Conservation (phyloP, 2,113 vertebrate species). For the Cephalopholis sonnerati region DNA sequence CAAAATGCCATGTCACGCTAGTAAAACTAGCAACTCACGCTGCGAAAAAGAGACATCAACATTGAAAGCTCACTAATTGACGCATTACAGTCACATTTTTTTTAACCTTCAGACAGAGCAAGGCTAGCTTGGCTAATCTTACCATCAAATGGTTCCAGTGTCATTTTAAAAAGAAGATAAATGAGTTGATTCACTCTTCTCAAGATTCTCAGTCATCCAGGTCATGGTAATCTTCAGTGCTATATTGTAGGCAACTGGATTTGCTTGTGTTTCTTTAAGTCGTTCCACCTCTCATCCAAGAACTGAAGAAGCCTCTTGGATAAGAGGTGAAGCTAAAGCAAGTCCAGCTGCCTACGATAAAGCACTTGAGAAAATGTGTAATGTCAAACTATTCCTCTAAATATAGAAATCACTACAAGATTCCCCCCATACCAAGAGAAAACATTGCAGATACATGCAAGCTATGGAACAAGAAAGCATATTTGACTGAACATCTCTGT, state of each 20-base stretch:
- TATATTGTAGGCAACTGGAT: too few species aligned
- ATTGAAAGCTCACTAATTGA: neutral
- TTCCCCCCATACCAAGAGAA: neutral
- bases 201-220: too few species aligned
- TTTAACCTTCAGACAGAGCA: neutral
- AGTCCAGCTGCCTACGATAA: too few species aligned
- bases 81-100: neutral
- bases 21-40: too few species aligned
- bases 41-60: too few species aligned
- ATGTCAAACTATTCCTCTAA: slow-evolving; percentile 12
- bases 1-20: too few species aligned
- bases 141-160: neutral
- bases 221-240: too few species aligned
- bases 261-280: too few species aligned
- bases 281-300: too few species aligned
- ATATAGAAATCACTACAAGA: neutral
- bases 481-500: slow-evolving; percentile 25
- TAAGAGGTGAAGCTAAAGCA: too few species aligned
- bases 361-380: neutral
- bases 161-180: neutral
- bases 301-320: too few species aligned
- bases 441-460: neutral
- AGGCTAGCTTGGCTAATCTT: neutral
- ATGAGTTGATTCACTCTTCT: neutral
- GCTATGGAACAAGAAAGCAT: slow-evolving; percentile 22